A percentile compares a stretch with the other conserved stretches of the same genome.
phyloP scores from a whole-genome alignment of 1,140 invertebrate genomes.

The Drosophila setifemur region DNA sequence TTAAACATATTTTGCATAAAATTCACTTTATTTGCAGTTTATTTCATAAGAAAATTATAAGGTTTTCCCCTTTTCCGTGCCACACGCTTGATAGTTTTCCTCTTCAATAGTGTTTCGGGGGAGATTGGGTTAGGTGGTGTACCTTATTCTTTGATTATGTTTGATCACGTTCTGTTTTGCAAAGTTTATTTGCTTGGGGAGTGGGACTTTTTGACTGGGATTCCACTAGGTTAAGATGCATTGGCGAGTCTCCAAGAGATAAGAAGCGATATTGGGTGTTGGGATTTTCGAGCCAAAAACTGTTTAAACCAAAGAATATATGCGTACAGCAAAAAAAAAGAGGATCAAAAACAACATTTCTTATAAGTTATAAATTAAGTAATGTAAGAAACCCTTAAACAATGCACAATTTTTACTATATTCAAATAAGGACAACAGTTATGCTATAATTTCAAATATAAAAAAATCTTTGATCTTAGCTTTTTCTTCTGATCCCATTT shows the following conservation, averaged over 20 bases:
- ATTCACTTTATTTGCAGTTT: constrained; percentile 79
- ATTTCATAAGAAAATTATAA: constrained; percentile 78
- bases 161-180: constrained; percentile 65
- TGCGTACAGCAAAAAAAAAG: no score
- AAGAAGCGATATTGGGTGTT: no score
- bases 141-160: constrained; percentile 71
- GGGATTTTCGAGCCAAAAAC: no score
- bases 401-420: no score
- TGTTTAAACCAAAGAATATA: no score
- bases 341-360: not conserved
- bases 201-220: constrained; percentile 26
- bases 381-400: no score
- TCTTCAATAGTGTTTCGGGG: not conserved
- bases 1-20: constrained; percentile 78
- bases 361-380: not conserved
- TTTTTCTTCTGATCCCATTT: no score
- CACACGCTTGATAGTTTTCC: constrained; percentile 49
- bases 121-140: not conserved
- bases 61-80: constrained; percentile 10
- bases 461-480: no score
- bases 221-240: not conserved
- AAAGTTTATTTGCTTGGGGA: constrained; percentile 49
- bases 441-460: no score
- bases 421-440: no score
- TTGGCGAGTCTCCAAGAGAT: not conserved